Base-by-base conservation (phyloP, 2,113 vertebrate genomes). In the Colossoma macropomum region DNA sequence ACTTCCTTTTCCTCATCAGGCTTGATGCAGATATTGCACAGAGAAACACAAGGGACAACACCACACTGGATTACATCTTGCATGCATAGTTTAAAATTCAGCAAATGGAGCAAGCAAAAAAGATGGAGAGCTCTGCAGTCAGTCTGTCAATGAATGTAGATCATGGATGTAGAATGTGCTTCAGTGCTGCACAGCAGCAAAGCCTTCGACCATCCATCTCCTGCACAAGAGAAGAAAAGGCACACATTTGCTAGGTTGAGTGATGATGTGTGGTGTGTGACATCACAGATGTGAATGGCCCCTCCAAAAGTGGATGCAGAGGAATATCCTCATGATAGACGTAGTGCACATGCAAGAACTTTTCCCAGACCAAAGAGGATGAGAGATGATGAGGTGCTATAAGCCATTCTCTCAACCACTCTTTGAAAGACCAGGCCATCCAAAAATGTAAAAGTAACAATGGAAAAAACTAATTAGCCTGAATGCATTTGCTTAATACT, bases 371-470 rank as follows among this genome's bases (percentile, higher is more conserved):
- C 78, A 76, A 74, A 19, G 63, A 86, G 65, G 56, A 83, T 77
- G 75, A 69, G 73, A 68, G 86, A 85, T 90, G 91, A 93, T 91
- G 90, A 93, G 87, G 89, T 90, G 92, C 85, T 84, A 89, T 85
- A 78, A 89, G 27, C 78, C 81, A 81, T 48, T 86, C 87, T 84
- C 80, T 56, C 82, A 65, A 63, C 90, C 86, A 80, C 79, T 82
- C 71, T 85, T 28, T 84, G 77, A 59, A 34, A 8, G 16, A 19
- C 3, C 25, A 59, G 23, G 11, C 23, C 12, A 41, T 9, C 19
- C 25, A 63, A 52, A 52, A 52, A 52, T 52, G 1, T 45, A 11
- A 5, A 45, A 1, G 41, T 9, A 45, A 45, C 5, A 52, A 50
- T 50, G 48, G 34, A 7, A 7, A 50, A 8, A 50, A 2, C 10